Base-by-base conservation (phyloP, 2,797 vertebrate species). In the Syngnathus acus region DNA sequence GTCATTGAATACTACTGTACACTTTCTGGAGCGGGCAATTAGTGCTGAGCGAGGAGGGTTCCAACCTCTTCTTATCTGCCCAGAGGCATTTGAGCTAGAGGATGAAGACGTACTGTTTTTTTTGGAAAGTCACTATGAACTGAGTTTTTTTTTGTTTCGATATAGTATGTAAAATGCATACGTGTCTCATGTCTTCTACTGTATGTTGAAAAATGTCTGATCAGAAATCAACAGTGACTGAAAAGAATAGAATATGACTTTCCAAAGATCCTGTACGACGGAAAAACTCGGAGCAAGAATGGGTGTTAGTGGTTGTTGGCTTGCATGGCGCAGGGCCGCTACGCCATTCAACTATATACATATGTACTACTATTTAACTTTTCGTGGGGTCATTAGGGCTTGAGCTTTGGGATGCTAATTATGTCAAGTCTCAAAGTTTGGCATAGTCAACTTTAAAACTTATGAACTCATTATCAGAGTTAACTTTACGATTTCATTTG, bases 251-350 rank as follows among this genome's bases (percentile, higher is more conserved):
- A 47, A 16, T 1, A 17, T 26, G 53, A 54, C 23, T 54, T 26
- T 54, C 53, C 21, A 11, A 26, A 26, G 9, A 54, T 14, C 23
- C 9, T 26, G 53, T 72, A 68, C 72, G 78, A 61, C 65, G 79
- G 62, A 76, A 77, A 68, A 77, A 84, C 87, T 88, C 88, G 81
- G 87, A 88, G 88, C 67, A 16, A 77, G 69, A n/a, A n/a, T 23
- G 2, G 17, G 58, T 19, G 9, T 40, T 40, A 61, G 40, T 14
- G 39, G 38, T 21, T 26, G 19, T 60, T 13, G 9, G n/a, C 3
- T 42, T 21, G 59, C 9, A 42, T 40, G 10, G 19, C 8, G 39
- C 59, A 23, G 19, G n/a, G 1, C 19, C n/a, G 5, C 26, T 54
- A 11, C 23, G 26, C 23, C 53, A 26, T 23, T 54, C 11, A 14